A percentile compares a stretch with the other conserved stretches of the same genome.
These are phyloP conservation scores for Nycteola revayana DNA, from an alignment of 2,888 invertebrate species.

Conservation along the genomic window DNA sequence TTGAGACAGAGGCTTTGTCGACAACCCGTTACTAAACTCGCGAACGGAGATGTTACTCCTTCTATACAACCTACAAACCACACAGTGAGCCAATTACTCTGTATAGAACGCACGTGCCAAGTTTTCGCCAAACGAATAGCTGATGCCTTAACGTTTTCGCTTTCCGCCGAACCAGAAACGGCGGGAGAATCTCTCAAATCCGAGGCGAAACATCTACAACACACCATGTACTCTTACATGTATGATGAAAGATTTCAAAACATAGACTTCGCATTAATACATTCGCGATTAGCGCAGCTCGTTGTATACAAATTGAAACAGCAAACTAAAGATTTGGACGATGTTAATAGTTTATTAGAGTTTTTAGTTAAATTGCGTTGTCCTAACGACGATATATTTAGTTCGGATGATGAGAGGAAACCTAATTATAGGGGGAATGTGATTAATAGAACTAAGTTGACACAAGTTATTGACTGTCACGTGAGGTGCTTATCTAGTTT, in stretches of 20 bases:
- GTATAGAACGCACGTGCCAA: conserved; percentile 72
- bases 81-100: conserved; percentile 64
- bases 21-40: conserved; percentile 48
- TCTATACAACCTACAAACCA: conserved; percentile 39
- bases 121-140: conserved; percentile 88
- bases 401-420: conserved; percentile 80
- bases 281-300: conserved; percentile 84
- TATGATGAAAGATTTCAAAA: conserved; percentile 84
- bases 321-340: conserved; percentile 64
- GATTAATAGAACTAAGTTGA: conserved; percentile 53
- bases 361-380: conserved; percentile 64
- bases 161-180: conserved; percentile 78
- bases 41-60: conserved; percentile 52
- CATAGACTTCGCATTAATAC: conserved; percentile 85
- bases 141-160: conserved; percentile 82
- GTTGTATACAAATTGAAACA: conserved; percentile 82
- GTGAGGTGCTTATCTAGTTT: conserved; percentile 70
- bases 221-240: conserved; percentile 86
- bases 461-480: conserved; percentile 58
- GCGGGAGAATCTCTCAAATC: conserved; percentile 83
- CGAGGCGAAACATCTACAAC: conserved; percentile 86
- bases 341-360: conserved; percentile 61
- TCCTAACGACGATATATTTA: conserved; percentile 79
- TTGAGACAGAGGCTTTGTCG: conserved; percentile 56
- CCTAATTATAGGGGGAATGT: conserved; percentile 43